Evolutionary conservation across 1,140 invertebrate genomes (phyloP).

Genomic region (Antheraea pernyi): DNA sequence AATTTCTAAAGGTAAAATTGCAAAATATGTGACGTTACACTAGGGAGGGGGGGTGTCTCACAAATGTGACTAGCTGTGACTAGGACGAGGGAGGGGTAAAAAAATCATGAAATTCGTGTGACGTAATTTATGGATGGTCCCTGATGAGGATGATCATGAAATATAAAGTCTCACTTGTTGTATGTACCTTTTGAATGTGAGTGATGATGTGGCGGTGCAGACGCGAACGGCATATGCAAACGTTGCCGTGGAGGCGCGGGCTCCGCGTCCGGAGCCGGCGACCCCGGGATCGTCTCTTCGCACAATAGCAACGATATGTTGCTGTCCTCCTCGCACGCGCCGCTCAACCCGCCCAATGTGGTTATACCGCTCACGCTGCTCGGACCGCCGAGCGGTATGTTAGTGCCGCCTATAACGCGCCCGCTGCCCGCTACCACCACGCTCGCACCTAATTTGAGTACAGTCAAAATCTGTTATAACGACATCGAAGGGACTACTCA

Average conservation of each 20-base stretch:
- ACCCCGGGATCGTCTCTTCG: conserved; percentile 93
- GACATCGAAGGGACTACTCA: too few species aligned
- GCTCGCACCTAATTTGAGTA: conserved; percentile 43
- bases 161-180: too few species aligned
- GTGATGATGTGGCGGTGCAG: conserved; percentile 78
- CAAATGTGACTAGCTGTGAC: too few species aligned
- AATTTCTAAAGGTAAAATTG: too few species aligned
- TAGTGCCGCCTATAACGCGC: conserved; percentile 12
- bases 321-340: conserved; percentile 62
- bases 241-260: conserved; percentile 62
- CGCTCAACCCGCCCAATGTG: conserved; percentile 9
- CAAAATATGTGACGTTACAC: too few species aligned
- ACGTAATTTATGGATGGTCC: too few species aligned
- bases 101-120: too few species aligned
- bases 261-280: conserved; percentile 84
- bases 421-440: conserved; percentile 62
- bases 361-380: conserved; percentile 9
- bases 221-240: conserved; percentile 70
- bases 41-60: too few species aligned
- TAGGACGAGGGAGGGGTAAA: too few species aligned
- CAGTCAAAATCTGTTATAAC: too few species aligned
- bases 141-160: too few species aligned
- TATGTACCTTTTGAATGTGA: conserved; percentile 37
- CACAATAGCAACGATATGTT: conserved; percentile 86
- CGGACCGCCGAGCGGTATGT: conserved; percentile 1